Evolutionary conservation across 1,140 invertebrate species (phyloP), one percentile per base, ranked within the genome.

Genomic region (Diorhabda sublineata): DNA sequence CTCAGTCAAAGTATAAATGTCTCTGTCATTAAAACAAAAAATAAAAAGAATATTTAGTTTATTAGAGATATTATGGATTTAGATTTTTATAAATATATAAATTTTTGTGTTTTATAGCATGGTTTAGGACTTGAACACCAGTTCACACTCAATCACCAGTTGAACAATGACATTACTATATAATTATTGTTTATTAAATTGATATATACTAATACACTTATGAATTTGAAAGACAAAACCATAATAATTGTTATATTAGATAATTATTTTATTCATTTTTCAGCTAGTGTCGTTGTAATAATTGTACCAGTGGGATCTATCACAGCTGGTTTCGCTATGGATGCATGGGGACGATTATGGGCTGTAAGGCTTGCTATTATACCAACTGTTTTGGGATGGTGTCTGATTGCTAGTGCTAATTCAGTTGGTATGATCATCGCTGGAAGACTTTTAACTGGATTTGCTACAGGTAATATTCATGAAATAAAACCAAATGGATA

Each of bases 361-460:
- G 87, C 88, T 0, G 81, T 92, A 8, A 84, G 88, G 73, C 63
- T 89, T 3, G 83, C 87, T 1, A 79, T 85, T 0, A 72, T 90
- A 6, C 88, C 89, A 0, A 88, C 85, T 66, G 69, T 87, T 0
- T 60, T 84, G 2, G 89, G 90, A 2, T 92, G 88, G 86, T 74
- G 86, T 2, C 67, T 87, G 0, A 88, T 91, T 11, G 87, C 86
- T 0, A 76, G 78, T n/a, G 80, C 85, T 1, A 66, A 68, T 2
- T 82, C 82, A 72, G 71, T 86, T 45, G 71, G 78, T 0, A 83
- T 84, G 78, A 78, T 91, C 3, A 80, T 88, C 9, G 61, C 84
- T 2, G 90, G 90, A 6, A 80, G 90, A 64, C 75, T 90, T n/a
- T 71, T 92, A 3, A 85, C 86, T 9, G 91, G 91, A 4, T 69